phyloP scores from a whole-genome alignment of 1,140 invertebrate species.

The Daktulosphaira vitifoliae region DNA sequence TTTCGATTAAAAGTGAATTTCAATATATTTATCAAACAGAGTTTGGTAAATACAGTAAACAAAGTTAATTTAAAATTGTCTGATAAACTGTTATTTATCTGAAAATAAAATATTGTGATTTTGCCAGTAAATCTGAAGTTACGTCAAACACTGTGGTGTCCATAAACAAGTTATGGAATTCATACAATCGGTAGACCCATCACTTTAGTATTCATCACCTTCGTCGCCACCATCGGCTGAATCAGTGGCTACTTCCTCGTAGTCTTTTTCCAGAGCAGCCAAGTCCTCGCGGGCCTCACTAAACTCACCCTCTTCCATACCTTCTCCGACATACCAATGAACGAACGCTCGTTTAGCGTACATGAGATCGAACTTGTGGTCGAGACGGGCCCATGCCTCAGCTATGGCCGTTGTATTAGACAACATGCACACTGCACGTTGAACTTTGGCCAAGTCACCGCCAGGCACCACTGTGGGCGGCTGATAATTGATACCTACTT shows the following conservation, averaged over 20 bases:
- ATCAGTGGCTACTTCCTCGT: constrained; percentile 51
- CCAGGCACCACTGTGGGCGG: constrained; percentile 72
- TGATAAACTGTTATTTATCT: too few species aligned
- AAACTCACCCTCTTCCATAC: constrained; percentile 72
- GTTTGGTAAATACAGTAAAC: too few species aligned
- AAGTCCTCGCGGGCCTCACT: constrained; percentile 66
- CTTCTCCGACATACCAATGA: constrained; percentile 65
- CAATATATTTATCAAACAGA: too few species aligned
- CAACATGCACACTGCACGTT: constrained; percentile 75
- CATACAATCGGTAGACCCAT: too few species aligned
- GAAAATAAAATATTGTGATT: too few species aligned
- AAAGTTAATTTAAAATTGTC: too few species aligned
- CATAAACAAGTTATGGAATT: too few species aligned
- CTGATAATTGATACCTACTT: constrained; percentile 71
- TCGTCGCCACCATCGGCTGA: constrained; percentile 61
- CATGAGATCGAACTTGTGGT: constrained; percentile 73
- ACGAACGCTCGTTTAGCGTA: constrained; percentile 70
- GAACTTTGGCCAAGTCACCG: constrained; percentile 74
- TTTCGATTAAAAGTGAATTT: too few species aligned
- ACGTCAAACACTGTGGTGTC: too few species aligned
- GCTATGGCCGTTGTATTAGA: constrained; percentile 53
- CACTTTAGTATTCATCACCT: constrained; percentile 51
- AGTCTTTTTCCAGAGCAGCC: constrained; percentile 60
- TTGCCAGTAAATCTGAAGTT: too few species aligned
- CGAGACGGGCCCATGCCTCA: constrained; percentile 71